A percentile compares a stretch with the other conserved stretches of the same genome.
Conservation (phyloP, 2,888 invertebrate genomes). For the Eristalis tenax region DNA sequence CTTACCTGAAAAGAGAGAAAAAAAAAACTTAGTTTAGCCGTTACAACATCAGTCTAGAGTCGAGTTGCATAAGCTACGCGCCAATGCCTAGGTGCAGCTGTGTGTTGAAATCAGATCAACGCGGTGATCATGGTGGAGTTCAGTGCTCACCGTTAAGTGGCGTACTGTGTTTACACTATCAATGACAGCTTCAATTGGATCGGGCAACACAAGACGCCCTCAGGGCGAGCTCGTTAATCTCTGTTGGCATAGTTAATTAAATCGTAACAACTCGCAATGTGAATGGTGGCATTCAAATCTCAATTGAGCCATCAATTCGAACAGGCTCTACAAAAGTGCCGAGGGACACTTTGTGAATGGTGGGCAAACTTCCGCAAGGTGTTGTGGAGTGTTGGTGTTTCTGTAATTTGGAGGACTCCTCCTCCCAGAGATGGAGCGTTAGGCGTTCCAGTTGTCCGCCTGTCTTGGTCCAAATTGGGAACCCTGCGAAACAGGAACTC, state of each 20-base stretch:
- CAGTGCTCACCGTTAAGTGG: slow-evolving; percentile 18
- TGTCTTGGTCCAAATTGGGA: too few species aligned
- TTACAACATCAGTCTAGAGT: slow-evolving; percentile 2
- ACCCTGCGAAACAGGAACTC: too few species aligned
- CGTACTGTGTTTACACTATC: slow-evolving; percentile 17
- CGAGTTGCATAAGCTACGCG: neutral
- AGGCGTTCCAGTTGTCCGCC: too few species aligned
- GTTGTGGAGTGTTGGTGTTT: too few species aligned
- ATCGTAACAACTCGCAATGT: slow-evolving; percentile 17
- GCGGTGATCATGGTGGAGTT: slow-evolving; percentile 3
- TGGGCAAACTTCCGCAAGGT: neutral
- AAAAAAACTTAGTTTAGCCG: neutral
- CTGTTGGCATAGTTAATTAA: slow-evolving; percentile 31
- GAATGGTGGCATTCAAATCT: slow-evolving; percentile 29
- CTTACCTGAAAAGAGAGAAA: slow-evolving; percentile 35
- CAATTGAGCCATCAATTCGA: slow-evolving; percentile 6
- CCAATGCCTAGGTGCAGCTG: neutral
- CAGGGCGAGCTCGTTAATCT: neutral
- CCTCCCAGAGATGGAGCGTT: too few species aligned
- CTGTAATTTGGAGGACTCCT: too few species aligned
- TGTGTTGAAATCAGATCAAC: slow-evolving; percentile 30
- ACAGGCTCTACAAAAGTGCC: neutral
- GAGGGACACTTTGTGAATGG: neutral
- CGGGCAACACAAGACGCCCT: slow-evolving; percentile 7
- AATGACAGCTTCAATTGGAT: slow-evolving; percentile 21